These are phyloP conservation scores for Bedellia somnulentella DNA, from an alignment of 2,888 invertebrate genomes.

Conservation along the genomic window DNA sequence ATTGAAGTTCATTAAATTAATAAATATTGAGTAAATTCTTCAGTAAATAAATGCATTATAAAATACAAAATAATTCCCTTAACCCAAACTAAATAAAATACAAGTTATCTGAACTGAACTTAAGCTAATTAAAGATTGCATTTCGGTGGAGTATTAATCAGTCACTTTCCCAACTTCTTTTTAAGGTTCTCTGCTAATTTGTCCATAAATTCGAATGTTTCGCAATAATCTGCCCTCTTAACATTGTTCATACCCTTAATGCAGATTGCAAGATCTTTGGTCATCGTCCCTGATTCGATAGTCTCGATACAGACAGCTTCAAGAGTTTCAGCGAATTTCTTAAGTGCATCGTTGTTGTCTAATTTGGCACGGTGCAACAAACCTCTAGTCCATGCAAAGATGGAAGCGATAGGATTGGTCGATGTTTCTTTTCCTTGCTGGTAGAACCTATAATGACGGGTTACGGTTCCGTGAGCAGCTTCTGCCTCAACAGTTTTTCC, in stretches of 20 bases:
- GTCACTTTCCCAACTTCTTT: slow-evolving; percentile 62
- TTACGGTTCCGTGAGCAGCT: slow-evolving; percentile 97
- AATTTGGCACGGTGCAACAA: slow-evolving; percentile 91
- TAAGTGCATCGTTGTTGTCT: slow-evolving; percentile 78
- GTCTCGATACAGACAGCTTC: slow-evolving; percentile 93
- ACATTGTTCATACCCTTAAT: slow-evolving; percentile 89
- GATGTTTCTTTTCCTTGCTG: slow-evolving; percentile 97
- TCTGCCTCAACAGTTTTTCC: slow-evolving; percentile 98
- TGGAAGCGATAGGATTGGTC: slow-evolving; percentile 98
- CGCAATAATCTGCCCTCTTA: slow-evolving; percentile 82
- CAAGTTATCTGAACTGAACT: too few species aligned
- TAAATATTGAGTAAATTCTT: too few species aligned
- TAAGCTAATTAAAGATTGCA: too few species aligned
- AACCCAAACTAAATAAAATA: too few species aligned
- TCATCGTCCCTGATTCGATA: slow-evolving; percentile 94
- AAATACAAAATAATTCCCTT: too few species aligned
- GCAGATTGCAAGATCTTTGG: slow-evolving; percentile 98
- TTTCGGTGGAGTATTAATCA: too few species aligned
- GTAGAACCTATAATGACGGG: slow-evolving; percentile 86
- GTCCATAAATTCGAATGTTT: slow-evolving; percentile 96
- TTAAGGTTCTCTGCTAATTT: slow-evolving; percentile 90
- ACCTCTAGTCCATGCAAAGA: slow-evolving; percentile 98
- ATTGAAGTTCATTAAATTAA: too few species aligned
- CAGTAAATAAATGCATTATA: too few species aligned
- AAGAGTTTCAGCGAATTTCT: slow-evolving; percentile 80